Base-by-base conservation (phyloP, 2,797 vertebrate genomes). In the Rhinophrynus dorsalis region DNA sequence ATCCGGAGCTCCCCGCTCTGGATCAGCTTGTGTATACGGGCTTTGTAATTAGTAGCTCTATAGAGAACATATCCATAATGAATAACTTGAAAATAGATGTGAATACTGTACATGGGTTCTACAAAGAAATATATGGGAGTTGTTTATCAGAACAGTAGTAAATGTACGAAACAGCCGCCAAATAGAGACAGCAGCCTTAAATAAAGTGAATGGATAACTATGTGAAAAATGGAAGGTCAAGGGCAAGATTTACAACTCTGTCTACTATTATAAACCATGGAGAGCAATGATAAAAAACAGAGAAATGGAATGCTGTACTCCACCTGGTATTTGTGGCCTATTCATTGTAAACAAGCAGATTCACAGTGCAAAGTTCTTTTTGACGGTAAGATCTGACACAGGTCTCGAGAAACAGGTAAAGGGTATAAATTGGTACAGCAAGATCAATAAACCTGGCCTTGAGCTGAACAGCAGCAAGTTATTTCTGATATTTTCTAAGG, bases 211-310 rank as follows among this genome's bases (percentile, higher is more conserved):
- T 50, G 29, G 29, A 50, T 50, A 18, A n/a, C 3, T 35, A 21
- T 12, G 13, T 15, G 26, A 1, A 23, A 65, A 21, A 65, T 52
- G 44, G 56, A 55, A 58, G 54, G 35, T 68, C 15, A 38, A 38
- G 30, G 29, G n/a, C 54, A 27, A 51, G 15, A 26, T 30, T 29
- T 52, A 29, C 48, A 54, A 24, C 21, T 30, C n/a, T 48, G 20
- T 15, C 33, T 12, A 10, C 11, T 17, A 51, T 48, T 9, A 68
- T 37, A 52, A 44, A 51, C 20, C 48, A 44, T 24, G 27, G 45
- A 29, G 2, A 32, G 2, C 35, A 68, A 32, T 54, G 30, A 33
- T 42, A 33, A 32, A 17, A 21, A 26, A n/a, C 17, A 9, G 4
- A 60, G 35, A 6, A 61, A 54, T 44, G 26, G 26, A 69, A 44